A percentile compares a stretch with the other conserved stretches of the same genome.
Conservation (phyloP, 2,797 vertebrate species). For the Galagoides demidoff region DNA sequence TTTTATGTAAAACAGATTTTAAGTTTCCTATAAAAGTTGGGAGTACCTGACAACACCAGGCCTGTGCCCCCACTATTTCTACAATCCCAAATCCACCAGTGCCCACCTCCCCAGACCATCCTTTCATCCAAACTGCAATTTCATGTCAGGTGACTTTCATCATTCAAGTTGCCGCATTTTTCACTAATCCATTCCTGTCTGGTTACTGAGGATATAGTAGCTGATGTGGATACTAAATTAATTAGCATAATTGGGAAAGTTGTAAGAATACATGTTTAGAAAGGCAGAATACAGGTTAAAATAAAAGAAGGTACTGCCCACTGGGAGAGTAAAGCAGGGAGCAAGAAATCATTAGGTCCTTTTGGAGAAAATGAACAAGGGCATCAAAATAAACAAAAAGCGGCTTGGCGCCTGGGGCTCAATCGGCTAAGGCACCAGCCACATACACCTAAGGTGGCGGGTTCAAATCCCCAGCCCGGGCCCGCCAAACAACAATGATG, state of each 20-base stretch:
- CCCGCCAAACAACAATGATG: too few species aligned
- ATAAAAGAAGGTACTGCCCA: background rate
- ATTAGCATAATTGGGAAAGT: background rate
- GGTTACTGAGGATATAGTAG: background rate
- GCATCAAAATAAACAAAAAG: background rate
- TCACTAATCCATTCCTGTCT: background rate
- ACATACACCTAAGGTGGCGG: too few species aligned
- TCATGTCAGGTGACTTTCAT: background rate
- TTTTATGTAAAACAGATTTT: background rate
- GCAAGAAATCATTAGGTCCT: background rate
- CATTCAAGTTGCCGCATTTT: background rate
- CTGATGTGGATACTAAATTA: background rate
- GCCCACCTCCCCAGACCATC: background rate
- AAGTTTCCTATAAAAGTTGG: background rate
- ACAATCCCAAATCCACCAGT: background rate
- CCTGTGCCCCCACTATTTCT: background rate
- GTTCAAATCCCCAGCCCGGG: too few species aligned
- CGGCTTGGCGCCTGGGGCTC: too few species aligned
- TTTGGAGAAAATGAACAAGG: background rate
- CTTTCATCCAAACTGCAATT: background rate
- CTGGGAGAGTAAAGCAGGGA: background rate
- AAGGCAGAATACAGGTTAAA: background rate
- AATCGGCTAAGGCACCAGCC: too few species aligned
- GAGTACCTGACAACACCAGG: background rate
- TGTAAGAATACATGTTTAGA: background rate